Evolutionary conservation across 2,797 vertebrate species (phyloP).

Genomic region (Sarcoramphus papa): DNA sequence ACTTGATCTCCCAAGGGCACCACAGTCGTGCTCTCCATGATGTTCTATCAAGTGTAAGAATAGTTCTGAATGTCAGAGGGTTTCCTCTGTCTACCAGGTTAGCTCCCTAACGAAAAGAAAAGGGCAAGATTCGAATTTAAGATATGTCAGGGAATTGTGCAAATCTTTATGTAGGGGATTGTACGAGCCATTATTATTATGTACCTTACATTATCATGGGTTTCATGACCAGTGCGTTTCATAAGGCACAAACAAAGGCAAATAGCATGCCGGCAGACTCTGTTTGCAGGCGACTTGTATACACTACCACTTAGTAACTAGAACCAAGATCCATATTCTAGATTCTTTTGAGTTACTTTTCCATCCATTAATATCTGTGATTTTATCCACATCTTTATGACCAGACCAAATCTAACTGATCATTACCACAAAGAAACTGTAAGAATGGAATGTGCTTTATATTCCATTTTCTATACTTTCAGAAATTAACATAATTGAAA

Average conservation of each 20-base stretch:
- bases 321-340: background rate
- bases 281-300: background rate
- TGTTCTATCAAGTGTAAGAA: accelerated
- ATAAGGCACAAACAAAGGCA: slow-evolving; percentile 35
- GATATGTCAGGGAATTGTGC: background rate
- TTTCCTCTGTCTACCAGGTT: background rate
- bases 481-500: slow-evolving; percentile 80
- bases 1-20: background rate
- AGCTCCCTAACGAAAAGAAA: background rate
- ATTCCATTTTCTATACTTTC: slow-evolving; percentile 72
- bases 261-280: background rate
- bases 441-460: slow-evolving; percentile 34
- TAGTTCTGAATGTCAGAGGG: background rate
- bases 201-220: background rate
- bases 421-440: background rate
- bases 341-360: background rate
- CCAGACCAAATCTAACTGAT: background rate
- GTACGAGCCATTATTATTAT: background rate
- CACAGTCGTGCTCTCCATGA: background rate
- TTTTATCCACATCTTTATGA: background rate
- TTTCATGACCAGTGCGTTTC: background rate
- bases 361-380: background rate
- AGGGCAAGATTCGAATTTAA: background rate
- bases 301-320: background rate
- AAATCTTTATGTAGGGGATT: background rate